Percentiles rank a stretch among this genome's conserved stretches.
phyloP scores from a whole-genome alignment of 2,113 vertebrate species.

The Piprites chloris region DNA sequence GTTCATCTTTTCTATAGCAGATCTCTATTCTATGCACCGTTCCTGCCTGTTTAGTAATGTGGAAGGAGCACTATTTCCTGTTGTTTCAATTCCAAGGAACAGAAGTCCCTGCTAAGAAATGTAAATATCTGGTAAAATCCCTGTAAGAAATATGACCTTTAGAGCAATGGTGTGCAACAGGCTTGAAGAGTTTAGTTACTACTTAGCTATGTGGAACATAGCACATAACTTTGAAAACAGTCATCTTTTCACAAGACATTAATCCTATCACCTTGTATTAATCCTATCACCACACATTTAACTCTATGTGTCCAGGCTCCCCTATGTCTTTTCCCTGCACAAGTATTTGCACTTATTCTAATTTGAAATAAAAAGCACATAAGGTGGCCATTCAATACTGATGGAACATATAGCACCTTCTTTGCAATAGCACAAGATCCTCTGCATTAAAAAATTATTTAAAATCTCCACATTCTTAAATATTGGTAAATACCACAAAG shows the following conservation, averaged over 20 bases:
- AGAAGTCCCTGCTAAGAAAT: neutral
- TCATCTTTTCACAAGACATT: neutral
- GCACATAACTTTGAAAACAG: neutral
- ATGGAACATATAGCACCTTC: neutral
- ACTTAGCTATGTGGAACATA: neutral
- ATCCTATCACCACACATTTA: neutral
- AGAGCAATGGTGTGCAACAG: neutral
- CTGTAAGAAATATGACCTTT: neutral
- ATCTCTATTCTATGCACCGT: neutral
- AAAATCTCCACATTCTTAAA: neutral
- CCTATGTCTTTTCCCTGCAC: neutral
- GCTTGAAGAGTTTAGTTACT: neutral
- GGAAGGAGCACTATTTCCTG: neutral
- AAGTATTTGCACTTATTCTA: neutral
- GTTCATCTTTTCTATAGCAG: neutral
- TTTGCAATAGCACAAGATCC: neutral
- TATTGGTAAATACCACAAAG: neutral
- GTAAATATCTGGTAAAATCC: neutral
- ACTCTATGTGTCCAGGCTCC: neutral
- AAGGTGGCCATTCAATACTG: neutral
- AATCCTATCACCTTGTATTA: neutral
- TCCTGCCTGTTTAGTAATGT: neutral
- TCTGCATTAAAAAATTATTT: neutral
- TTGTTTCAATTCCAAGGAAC: neutral
- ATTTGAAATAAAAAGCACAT: neutral